Evolutionary conservation across 2,888 invertebrate species (phyloP), one percentile per base, ranked within the genome.

Genomic region (Limenitis camilla): DNA sequence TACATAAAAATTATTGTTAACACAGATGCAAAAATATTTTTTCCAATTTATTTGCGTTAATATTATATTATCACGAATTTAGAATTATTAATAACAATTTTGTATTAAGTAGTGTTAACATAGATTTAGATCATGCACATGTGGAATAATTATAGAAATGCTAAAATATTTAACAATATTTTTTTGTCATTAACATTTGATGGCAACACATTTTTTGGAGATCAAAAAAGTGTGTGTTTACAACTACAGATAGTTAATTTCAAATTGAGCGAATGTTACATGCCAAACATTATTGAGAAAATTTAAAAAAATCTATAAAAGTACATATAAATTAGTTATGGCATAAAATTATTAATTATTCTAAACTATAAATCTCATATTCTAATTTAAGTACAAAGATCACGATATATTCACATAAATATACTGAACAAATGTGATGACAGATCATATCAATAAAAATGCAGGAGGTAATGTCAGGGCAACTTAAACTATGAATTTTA

Each of bases 301-400:
- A 70, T 69, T 67, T 66, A 69, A 69, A 72, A 80, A 78, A 81
- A 74, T 65, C 72, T 78, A 76, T 72, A 77, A 81, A 77, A 72
- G 61, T 74, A 75, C 66, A 66, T 74, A 80, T 82, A 84, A 82
- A 83, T 85, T 83, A 84, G 80, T 82, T 85, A 85, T 85, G 85
- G 85, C 85, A 83, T 85, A 79, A 79, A 81, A 80, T 77, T 76
- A 78, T 71, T 69, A 81, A 80, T 77, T 76, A 78, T 71, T 69
- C 75, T 79, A 74, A 74, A 74, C 68, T 58, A 61, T 69, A 74
- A 79, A 81, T 78, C 74, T 78, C 74, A 69, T 72, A 72, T 70
- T 69, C 75, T 80, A 81, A 69, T 76, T 80, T 83, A 84, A 83
- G 81, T 82, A 82, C 81, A 79, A 72, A 72, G 69, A 77, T 79